Conservation (phyloP, 1,140 invertebrate genomes). For the Drosophila grimshawi region DNA sequence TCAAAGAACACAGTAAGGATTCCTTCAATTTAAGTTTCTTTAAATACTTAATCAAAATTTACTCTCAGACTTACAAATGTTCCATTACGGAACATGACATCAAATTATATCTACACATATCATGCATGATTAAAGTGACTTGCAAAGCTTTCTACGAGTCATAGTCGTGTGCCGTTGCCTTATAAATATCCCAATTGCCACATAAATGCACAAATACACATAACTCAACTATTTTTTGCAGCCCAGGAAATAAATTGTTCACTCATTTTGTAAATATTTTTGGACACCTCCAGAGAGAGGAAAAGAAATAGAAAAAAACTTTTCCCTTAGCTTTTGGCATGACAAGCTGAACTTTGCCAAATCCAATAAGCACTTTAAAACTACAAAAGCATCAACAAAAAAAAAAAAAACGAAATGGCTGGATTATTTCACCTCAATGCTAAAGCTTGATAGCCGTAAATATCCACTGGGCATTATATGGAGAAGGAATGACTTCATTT, state of each 20-base stretch:
- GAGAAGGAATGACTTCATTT: constrained; percentile 28
- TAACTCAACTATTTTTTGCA: background rate
- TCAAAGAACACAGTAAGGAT: background rate
- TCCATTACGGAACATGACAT: background rate
- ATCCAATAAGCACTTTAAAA: constrained; percentile 69
- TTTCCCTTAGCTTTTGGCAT: constrained; percentile 6
- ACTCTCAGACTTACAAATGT: background rate
- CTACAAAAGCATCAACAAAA: constrained; percentile 24
- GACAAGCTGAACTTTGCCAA: constrained; percentile 42
- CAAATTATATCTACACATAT: background rate
- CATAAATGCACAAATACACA: background rate
- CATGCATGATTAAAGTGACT: background rate
- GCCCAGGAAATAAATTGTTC: background rate
- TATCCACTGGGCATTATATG: constrained; percentile 12
- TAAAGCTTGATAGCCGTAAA: constrained; percentile 24
- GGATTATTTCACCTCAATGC: constrained; percentile 55
- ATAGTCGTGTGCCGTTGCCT: background rate
- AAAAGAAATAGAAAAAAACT: constrained; percentile 12
- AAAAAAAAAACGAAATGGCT: constrained; percentile 6
- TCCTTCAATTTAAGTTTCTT: background rate
- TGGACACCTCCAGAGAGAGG: constrained; percentile 25
- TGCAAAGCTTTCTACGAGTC: background rate
- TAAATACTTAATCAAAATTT: background rate
- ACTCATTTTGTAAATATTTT: constrained; percentile 25
- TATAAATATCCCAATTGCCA: background rate